These are phyloP conservation scores for Salmo trutta DNA, from an alignment of 2,797 vertebrate species.

Conservation along the genomic window DNA sequence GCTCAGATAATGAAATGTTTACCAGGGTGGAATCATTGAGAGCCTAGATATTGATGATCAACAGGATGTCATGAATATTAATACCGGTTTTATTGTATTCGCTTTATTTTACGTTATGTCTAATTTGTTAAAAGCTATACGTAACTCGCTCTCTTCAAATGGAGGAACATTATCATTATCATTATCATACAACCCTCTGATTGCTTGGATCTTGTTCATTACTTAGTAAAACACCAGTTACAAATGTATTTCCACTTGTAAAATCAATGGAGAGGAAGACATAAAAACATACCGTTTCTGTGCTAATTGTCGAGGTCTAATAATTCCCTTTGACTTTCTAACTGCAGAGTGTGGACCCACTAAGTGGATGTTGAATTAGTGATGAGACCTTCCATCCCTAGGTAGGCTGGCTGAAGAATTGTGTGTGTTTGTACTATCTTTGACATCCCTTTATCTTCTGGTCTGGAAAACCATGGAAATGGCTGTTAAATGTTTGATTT, in stretches of 20 bases:
- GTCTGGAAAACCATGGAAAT: no score
- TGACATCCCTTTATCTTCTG: no score
- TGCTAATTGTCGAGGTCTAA: neutral
- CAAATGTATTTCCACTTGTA: no score
- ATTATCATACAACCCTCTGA: neutral
- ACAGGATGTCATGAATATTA: slow-evolving; percentile 36
- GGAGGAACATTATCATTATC: neutral
- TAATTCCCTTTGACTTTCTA: neutral
- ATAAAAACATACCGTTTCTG: no score
- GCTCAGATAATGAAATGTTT: no score
- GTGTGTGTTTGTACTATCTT: no score
- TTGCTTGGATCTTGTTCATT: no score
- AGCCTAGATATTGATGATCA: slow-evolving; percentile 10
- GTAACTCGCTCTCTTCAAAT: neutral
- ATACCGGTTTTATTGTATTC: neutral
- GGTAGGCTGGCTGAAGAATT: neutral
- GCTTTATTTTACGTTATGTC: no score
- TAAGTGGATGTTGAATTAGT: slow-evolving; percentile 6
- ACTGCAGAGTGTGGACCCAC: neutral
- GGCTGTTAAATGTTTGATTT: no score
- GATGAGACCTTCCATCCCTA: neutral
- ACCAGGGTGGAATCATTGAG: neutral
- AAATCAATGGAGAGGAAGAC: no score
- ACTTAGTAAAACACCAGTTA: no score
- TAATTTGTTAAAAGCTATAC: neutral